Conservation (phyloP, 2,797 vertebrate species). For the Phoxinus dragarum region DNA sequence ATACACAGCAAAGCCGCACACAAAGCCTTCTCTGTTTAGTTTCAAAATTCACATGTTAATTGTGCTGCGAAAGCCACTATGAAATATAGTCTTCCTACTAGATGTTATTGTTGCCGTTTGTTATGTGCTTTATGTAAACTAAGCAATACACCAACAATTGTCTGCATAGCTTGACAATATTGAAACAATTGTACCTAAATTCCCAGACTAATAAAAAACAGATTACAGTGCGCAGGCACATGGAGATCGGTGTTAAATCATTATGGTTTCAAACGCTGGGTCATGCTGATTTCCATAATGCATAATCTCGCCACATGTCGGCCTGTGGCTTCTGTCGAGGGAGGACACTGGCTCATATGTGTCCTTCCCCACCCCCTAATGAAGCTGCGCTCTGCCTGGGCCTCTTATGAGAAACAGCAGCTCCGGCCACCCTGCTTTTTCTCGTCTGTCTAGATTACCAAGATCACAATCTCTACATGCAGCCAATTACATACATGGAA, state of each 20-base stretch:
- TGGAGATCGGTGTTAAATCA: constrained; percentile 82
- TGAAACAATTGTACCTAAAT: constrained; percentile 84
- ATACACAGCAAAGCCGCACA: constrained; percentile 80
- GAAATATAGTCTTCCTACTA: constrained; percentile 79
- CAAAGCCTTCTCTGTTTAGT: constrained; percentile 75
- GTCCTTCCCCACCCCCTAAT: constrained; percentile 48
- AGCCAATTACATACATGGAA: constrained; percentile 66
- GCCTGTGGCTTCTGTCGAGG: constrained; percentile 59
- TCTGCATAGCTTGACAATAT: constrained; percentile 84
- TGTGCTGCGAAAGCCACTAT: constrained; percentile 87
- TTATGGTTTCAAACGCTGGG: constrained; percentile 78
- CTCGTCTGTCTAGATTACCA: constrained; percentile 61
- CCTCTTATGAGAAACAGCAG: constrained; percentile 42
- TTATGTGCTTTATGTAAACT: constrained; percentile 73
- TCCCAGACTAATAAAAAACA: constrained; percentile 76
- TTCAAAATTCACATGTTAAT: constrained; percentile 84
- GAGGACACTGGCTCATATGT: constrained; percentile 48
- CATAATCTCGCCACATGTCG: constrained; percentile 71
- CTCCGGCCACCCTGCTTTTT: constrained; percentile 53
- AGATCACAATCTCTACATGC: constrained; percentile 64
- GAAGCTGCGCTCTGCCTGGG: constrained; percentile 45
- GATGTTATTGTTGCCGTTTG: constrained; percentile 78
- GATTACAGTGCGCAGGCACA: constrained; percentile 72
- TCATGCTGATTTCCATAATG: constrained; percentile 78
- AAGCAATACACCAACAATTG: constrained; percentile 80